phyloP scores from a whole-genome alignment of 2,113 vertebrate species.

The Procavia capensis region DNA sequence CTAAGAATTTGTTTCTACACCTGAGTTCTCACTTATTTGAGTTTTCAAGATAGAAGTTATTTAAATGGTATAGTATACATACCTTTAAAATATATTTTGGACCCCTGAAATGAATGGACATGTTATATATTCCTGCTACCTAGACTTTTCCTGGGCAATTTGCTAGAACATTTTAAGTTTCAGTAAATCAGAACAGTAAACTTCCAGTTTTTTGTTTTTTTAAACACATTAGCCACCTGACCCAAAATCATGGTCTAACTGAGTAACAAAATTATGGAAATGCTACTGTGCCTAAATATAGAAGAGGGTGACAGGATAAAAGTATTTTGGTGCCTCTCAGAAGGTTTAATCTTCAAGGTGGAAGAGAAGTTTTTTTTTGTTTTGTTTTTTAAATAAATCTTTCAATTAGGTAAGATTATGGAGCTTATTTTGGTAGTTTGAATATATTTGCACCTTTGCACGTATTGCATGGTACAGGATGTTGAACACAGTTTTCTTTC shows the following conservation, averaged over 20 bases:
- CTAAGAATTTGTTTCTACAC: slow-evolving; percentile 10
- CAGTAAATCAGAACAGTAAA: slow-evolving; percentile 83
- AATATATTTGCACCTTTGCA: not conserved
- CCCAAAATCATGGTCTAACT: not conserved
- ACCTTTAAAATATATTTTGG: slow-evolving; percentile 65
- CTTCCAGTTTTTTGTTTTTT: too few relatives aligned
- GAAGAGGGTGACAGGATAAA: not conserved
- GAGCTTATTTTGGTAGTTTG: not conserved
- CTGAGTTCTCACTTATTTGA: slow-evolving; percentile 11
- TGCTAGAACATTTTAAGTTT: slow-evolving; percentile 72
- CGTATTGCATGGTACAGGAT: not conserved
- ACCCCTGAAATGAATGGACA: slow-evolving; percentile 61
- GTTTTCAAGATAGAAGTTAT: not conserved
- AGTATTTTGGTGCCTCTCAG: not conserved
- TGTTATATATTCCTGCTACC: slow-evolving; percentile 56
- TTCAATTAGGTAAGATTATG: not conserved
- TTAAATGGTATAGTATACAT: not conserved
- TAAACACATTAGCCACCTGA: not conserved
- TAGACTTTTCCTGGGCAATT: slow-evolving; percentile 75
- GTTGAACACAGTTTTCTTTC: not conserved
- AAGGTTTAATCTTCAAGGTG: not conserved
- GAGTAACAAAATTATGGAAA: not conserved
- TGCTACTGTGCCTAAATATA: not conserved
- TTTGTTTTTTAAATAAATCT: too few relatives aligned
- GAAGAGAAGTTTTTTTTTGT: not conserved